These are phyloP conservation scores for Heliconius himera DNA, from an alignment of 1,140 invertebrate species.

Conservation along the genomic window DNA sequence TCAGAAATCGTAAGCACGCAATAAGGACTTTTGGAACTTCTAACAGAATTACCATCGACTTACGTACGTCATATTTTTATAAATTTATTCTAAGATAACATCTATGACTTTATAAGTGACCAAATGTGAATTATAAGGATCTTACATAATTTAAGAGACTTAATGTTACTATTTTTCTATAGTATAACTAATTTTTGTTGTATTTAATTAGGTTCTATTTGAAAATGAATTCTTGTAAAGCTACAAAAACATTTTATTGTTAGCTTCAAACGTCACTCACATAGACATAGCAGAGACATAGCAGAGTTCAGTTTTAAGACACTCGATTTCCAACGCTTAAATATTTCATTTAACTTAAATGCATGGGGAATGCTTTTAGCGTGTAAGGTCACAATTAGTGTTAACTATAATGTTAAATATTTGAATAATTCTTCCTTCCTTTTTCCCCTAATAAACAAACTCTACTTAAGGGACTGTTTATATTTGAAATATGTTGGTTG, in stretches of 20 bases:
- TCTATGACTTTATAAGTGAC: conserved; percentile 22
- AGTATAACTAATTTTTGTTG: too few species aligned
- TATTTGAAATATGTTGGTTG: neutral
- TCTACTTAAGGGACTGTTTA: neutral
- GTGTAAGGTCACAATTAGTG: too few species aligned
- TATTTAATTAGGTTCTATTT: neutral
- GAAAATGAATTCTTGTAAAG: too few species aligned
- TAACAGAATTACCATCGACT: conserved; percentile 39
- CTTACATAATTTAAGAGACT: too few species aligned
- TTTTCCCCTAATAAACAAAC: neutral
- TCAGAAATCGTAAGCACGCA: conserved; percentile 70
- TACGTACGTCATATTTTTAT: conserved; percentile 61
- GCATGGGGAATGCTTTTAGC: too few species aligned
- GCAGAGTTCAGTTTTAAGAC: too few species aligned
- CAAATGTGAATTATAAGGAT: neutral
- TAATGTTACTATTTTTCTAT: too few species aligned
- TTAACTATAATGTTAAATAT: neutral
- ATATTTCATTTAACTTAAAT: too few species aligned
- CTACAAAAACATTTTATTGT: too few species aligned
- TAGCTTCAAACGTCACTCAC: too few species aligned
- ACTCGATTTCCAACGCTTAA: too few species aligned
- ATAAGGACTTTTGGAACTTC: conserved; percentile 69
- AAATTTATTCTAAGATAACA: conserved; percentile 36
- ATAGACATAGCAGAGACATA: too few species aligned
- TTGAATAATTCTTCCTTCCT: neutral